These are phyloP conservation scores for Turritopsis rubra DNA, from an alignment of 30 jellyfish, hydroid and myxozoan genomes.

Conservation along the genomic window DNA sequence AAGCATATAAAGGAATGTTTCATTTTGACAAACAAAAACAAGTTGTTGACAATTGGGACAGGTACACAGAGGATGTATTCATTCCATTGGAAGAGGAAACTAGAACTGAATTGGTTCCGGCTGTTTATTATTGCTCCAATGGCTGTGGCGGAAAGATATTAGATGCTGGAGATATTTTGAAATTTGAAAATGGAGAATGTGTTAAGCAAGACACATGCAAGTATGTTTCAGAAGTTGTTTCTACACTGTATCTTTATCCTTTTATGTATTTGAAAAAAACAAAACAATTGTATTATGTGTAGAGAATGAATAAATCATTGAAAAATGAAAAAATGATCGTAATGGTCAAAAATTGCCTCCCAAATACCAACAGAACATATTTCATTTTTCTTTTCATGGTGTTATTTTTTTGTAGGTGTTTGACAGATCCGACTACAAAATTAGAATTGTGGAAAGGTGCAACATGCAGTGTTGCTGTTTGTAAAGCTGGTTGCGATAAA, in stretches of 20 bases:
- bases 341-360: neutral
- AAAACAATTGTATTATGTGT: no score
- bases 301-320: no score
- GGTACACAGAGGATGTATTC: neutral
- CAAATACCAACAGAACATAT: no score
- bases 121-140: constrained; percentile 47
- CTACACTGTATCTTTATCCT: neutral
- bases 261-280: neutral
- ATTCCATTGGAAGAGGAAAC: constrained; percentile 32
- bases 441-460: constrained; percentile 51
- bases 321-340: neutral
- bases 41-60: constrained; percentile 35
- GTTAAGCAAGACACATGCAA: constrained; percentile 47
- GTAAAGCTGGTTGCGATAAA: constrained; percentile 63
- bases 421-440: constrained; percentile 25
- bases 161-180: constrained; percentile 40
- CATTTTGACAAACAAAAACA: constrained; percentile 49
- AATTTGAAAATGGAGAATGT: constrained; percentile 65
- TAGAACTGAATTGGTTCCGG: constrained; percentile 71
- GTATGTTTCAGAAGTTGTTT: constrained; percentile 27
- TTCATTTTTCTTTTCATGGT: no score
- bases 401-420: neutral
- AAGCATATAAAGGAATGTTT: constrained; percentile 58
- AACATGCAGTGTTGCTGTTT: constrained; percentile 56
- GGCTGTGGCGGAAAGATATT: constrained; percentile 86